Percentiles rank a stretch among this genome's conserved stretches.
Evolutionary conservation across 2,113 vertebrate genomes (phyloP).

Genomic region (Pollimyrus isidori): DNA sequence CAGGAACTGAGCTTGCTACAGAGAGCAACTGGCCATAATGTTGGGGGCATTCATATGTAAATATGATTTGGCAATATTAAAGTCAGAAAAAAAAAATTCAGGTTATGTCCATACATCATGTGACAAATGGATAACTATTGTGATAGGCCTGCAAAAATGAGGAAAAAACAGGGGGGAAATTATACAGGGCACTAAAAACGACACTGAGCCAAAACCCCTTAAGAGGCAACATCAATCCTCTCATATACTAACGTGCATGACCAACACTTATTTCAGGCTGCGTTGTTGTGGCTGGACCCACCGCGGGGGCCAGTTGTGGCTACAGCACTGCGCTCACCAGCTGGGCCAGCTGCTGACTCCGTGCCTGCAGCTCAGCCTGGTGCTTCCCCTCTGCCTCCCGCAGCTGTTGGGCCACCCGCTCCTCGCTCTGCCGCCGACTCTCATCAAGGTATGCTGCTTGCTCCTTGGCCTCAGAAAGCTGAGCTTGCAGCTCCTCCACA

Average conservation of each 20-base stretch:
- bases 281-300: not conserved
- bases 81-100: not conserved
- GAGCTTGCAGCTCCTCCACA: slow-evolving; percentile 75
- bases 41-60: not conserved
- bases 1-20: not conserved
- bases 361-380: slow-evolving; percentile 57
- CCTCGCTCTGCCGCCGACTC: slow-evolving; percentile 56
- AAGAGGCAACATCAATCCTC: not conserved
- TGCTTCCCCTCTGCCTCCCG: slow-evolving; percentile 56
- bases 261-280: not conserved
- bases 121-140: not conserved
- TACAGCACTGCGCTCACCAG: slow-evolving; percentile 62
- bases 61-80: not conserved
- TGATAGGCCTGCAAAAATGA: not conserved
- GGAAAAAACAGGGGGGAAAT: not conserved
- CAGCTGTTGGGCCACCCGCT: slow-evolving; percentile 66
- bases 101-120: not conserved
- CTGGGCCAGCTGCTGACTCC: slow-evolving; percentile 62
- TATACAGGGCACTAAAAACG: not conserved
- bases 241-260: not conserved
- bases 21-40: not conserved
- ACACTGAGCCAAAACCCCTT: not conserved
- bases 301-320: not conserved
- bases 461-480: slow-evolving; percentile 73
- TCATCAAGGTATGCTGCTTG: slow-evolving; percentile 63